Conservation (phyloP, 1,140 invertebrate species). For the Subanguina moxae region DNA sequence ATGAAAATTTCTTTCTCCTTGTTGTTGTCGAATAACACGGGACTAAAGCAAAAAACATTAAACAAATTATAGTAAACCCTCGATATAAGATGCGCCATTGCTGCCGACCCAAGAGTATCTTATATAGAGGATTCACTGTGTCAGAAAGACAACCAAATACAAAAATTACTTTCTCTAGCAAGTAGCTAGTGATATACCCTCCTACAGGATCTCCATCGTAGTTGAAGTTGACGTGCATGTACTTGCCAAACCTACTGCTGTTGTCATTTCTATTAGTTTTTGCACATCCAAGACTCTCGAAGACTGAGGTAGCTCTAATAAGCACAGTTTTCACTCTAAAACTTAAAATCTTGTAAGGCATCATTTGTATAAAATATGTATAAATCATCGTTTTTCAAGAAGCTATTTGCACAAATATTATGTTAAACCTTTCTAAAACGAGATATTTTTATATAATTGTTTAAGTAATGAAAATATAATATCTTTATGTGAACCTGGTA, state of each 20-base stretch:
- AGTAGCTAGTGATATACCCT: slow-evolving; percentile 99
- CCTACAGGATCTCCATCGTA: slow-evolving; percentile 96
- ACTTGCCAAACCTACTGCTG: slow-evolving; percentile 72
- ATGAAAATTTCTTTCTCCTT: slow-evolving; percentile 96
- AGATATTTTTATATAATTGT: no score
- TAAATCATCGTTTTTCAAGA: no score
- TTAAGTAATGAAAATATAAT: no score
- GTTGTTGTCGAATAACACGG: slow-evolving; percentile 97
- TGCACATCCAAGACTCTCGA: slow-evolving; percentile 66
- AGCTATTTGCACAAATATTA: no score
- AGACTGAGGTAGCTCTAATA: slow-evolving; percentile 63
- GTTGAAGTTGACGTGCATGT: slow-evolving; percentile 99
- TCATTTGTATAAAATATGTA: not conserved
- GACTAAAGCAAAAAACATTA: slow-evolving; percentile 67
- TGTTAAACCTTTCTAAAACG: no score
- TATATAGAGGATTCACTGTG: no score
- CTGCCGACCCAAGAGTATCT: no score
- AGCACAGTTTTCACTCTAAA: slow-evolving; percentile 67
- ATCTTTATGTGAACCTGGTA: no score
- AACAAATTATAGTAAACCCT: no score
- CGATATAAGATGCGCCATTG: no score
- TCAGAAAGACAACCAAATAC: not conserved
- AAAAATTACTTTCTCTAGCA: slow-evolving; percentile 73
- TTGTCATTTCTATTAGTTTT: slow-evolving; percentile 67
- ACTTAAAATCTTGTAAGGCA: no score